Conservation (phyloP, 1,140 invertebrate species). For the Drosophila pallidifrons region DNA sequence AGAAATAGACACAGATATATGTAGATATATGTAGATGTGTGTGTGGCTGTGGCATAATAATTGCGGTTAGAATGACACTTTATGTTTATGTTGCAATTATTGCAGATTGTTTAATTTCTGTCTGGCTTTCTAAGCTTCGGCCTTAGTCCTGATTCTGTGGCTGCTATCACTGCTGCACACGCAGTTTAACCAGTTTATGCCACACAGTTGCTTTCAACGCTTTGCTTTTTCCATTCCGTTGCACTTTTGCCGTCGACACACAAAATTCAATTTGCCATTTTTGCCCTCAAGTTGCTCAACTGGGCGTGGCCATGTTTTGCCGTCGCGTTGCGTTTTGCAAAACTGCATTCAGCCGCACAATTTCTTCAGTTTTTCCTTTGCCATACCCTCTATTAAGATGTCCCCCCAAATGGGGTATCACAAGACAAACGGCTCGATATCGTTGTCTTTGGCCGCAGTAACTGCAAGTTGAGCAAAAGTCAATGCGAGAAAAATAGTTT, state of each 20-base stretch:
- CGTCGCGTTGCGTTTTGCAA: slow-evolving; percentile 13
- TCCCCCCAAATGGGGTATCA: background rate
- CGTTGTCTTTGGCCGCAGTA: background rate
- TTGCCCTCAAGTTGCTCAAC: slow-evolving; percentile 62
- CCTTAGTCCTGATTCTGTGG: slow-evolving; percentile 9
- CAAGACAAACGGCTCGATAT: background rate
- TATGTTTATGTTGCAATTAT: slow-evolving; percentile 50
- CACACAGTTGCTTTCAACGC: slow-evolving; percentile 29
- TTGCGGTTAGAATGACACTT: slow-evolving; percentile 38
- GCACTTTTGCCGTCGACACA: slow-evolving; percentile 65
- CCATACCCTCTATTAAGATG: slow-evolving; percentile 2
- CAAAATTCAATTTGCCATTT: slow-evolving; percentile 76
- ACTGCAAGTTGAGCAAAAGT: background rate
- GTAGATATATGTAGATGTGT: background rate
- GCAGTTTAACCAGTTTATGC: slow-evolving; percentile 40
- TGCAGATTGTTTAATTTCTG: slow-evolving; percentile 21
- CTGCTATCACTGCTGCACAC: slow-evolving; percentile 11
- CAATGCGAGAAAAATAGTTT: background rate
- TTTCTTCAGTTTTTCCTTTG: slow-evolving; percentile 26
- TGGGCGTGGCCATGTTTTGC: slow-evolving; percentile 45
- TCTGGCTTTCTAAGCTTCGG: background rate
- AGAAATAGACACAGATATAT: slow-evolving; percentile 8
- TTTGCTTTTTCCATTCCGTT: slow-evolving; percentile 64
- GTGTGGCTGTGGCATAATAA: slow-evolving; percentile 14
- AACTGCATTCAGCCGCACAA: slow-evolving; percentile 69